These are phyloP conservation scores for Aegotheles bennettii DNA, from an alignment of 2,113 vertebrate species.

Conservation along the genomic window DNA sequence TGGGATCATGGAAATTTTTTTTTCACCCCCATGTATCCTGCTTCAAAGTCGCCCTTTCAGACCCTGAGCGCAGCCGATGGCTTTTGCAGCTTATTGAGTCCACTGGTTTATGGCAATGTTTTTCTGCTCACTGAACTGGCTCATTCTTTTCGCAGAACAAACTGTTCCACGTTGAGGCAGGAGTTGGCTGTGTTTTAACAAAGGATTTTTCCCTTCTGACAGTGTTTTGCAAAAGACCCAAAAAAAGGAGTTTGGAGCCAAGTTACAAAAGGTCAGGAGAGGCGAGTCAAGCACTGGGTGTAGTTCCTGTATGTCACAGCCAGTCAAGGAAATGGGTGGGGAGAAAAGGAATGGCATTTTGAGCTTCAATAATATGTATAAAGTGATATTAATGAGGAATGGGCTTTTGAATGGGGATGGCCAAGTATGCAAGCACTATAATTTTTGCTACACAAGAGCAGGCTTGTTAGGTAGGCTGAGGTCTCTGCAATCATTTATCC, in stretches of 20 bases:
- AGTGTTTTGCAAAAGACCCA: slow-evolving; percentile 80
- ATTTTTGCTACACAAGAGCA: slow-evolving; percentile 11
- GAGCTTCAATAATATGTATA: slow-evolving; percentile 50
- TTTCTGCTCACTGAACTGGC: slow-evolving; percentile 82
- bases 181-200: slow-evolving; percentile 81
- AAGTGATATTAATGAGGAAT: slow-evolving; percentile 54
- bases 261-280: slow-evolving; percentile 82
- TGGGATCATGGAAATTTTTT: background rate
- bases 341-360: slow-evolving; percentile 63
- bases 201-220: slow-evolving; percentile 75
- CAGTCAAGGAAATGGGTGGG: slow-evolving; percentile 76
- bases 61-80: background rate
- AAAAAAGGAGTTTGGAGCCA: slow-evolving; percentile 78
- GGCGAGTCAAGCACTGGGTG: slow-evolving; percentile 76
- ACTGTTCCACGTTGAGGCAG: slow-evolving; percentile 79
- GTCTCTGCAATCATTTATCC: background rate
- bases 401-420: slow-evolving; percentile 44
- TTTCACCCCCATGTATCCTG: background rate
- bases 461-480: background rate
- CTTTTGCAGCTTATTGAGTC: slow-evolving; percentile 64
- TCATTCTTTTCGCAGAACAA: slow-evolving; percentile 80
- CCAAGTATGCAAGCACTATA: background rate
- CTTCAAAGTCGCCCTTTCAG: background rate
- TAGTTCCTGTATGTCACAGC: slow-evolving; percentile 79
- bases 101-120: slow-evolving; percentile 75